A percentile compares a stretch with the other conserved stretches of the same genome.
Conservation (phyloP, 2,888 invertebrate genomes). For the Nipponacmea schrenckii region DNA sequence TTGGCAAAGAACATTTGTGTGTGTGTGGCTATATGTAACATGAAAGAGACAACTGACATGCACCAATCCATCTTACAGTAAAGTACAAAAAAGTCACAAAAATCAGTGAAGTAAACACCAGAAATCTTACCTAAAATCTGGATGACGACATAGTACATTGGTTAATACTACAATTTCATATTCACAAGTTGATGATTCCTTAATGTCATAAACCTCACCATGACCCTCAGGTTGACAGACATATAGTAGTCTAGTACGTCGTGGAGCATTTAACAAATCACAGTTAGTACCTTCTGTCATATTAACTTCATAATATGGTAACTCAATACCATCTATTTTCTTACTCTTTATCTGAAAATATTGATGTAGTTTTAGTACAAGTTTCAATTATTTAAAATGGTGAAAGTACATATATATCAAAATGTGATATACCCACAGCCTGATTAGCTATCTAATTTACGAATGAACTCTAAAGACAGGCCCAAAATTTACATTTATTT, state of each 20-base stretch:
- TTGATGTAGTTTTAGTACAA: background rate
- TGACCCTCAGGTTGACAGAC: conserved; percentile 88
- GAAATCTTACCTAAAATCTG: conserved; percentile 73
- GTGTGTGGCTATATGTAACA: background rate
- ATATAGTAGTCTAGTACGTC: conserved; percentile 84
- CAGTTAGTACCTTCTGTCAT: conserved; percentile 89
- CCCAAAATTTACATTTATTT: background rate
- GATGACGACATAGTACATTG: conserved; percentile 87
- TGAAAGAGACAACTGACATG: background rate
- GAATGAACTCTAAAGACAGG: no score
- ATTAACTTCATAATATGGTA: conserved; percentile 84
- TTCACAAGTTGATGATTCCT: conserved; percentile 92
- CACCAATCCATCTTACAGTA: no score
- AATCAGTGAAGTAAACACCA: no score
- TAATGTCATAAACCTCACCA: conserved; percentile 91
- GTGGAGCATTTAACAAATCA: conserved; percentile 87
- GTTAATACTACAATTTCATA: conserved; percentile 93
- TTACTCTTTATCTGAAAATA: conserved; percentile 69
- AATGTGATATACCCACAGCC: no score
- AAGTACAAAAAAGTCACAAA: background rate
- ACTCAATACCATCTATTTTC: conserved; percentile 81
- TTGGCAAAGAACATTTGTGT: background rate
- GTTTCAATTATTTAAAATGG: no score
- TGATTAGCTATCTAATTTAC: no score
- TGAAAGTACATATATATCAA: no score